Evolutionary conservation across 1,140 invertebrate species (phyloP), one percentile per base, ranked within the genome.

Genomic region (Microplitis mediator): DNA sequence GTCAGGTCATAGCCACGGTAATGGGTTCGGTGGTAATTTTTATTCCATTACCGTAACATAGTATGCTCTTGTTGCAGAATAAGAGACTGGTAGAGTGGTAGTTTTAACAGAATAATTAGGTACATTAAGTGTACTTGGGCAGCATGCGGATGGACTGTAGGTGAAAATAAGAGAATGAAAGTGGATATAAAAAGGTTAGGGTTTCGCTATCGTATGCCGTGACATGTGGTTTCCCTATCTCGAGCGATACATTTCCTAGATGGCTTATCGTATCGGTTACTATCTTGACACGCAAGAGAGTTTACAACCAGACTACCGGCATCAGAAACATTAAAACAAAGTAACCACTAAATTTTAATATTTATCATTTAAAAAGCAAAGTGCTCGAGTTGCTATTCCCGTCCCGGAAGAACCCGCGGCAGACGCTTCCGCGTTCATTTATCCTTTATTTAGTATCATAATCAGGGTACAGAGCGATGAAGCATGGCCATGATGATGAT

Each of bases 191-290:
- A 64, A 36, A 64, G 14, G 45, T 23, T 16, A 35, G 39, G 62
- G 45, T 31, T 45, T 50, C 35, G 62, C 52, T 16, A 5, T 56
- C 14, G 5, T 16, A 16, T n/a, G 60, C 35, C 31, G 5, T 50
- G 45, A 52, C 6, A 63, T 64, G 45, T 14, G 14, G 56, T 14
- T 23, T 35, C 9, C 58, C 70, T 77, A 78, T 78, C 76, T 56
- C 54, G 50, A 56, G 9, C 74, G 69, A 79, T 76, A 76, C 69
- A 75, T 78, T 75, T 78, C 67, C 76, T 63, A 78, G 78, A 79
- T 79, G 72, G 76, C 71, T 61, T 74, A 75, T 75, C 74, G 70
- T 50, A 58, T 74, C 66, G 66, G 54, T 58, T 58, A 51, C 35
- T 69, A 71, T 71, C 70, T 50, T 62, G 62, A 66, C 73, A 52